phyloP scores from a whole-genome alignment of 1,140 invertebrate species.

The Odontomachus brunneus region DNA sequence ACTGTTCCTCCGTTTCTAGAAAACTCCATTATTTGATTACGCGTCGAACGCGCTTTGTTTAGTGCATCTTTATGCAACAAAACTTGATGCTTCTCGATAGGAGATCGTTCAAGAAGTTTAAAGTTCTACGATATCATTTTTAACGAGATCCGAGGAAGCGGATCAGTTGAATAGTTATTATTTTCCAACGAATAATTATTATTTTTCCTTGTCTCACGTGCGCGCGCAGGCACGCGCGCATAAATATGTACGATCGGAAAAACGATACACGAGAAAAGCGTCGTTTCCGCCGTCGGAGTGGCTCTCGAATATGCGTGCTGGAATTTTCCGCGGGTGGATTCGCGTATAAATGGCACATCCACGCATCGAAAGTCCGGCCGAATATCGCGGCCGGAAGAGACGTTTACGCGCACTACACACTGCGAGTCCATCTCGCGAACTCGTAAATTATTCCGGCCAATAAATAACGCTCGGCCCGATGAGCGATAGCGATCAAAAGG shows the following conservation, averaged over 20 bases:
- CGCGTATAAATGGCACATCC: not conserved
- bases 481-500: constrained; percentile 63
- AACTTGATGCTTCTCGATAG: no score
- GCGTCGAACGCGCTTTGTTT: no score
- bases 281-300: not conserved
- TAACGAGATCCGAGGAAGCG: not conserved
- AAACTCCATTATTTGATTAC: no score
- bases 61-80: no score
- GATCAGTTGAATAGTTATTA: not conserved
- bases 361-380: constrained; percentile 21
- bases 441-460: constrained; percentile 57
- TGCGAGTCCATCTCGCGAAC: constrained; percentile 19
- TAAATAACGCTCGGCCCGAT: constrained; percentile 62
- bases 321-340: constrained; percentile 17
- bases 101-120: no score
- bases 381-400: constrained; percentile 45
- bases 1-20: not conserved
- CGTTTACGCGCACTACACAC: constrained; percentile 43
- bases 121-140: no score
- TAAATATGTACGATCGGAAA: constrained; percentile 24
- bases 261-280: constrained; percentile 3
- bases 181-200: no score
- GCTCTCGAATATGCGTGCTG: not conserved
- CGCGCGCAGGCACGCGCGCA: no score
- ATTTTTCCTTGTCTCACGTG: no score